Evolutionary conservation across 2,797 vertebrate species (phyloP).

Genomic region (Tolypeutes matacus): DNA sequence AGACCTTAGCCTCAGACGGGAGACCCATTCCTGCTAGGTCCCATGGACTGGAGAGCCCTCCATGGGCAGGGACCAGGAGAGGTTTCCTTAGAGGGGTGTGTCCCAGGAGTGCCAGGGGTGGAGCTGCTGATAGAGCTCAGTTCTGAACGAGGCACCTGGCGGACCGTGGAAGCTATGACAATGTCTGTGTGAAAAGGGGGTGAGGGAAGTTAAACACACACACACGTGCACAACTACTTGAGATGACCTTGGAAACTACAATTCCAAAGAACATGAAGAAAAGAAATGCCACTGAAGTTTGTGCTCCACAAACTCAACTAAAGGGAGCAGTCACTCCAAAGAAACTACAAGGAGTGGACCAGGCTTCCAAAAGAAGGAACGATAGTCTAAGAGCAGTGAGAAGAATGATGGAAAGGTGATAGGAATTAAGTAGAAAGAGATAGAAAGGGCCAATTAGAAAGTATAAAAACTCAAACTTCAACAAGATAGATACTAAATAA

Average conservation of each 20-base stretch:
- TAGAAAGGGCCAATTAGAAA: background rate
- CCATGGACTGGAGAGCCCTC: accelerated
- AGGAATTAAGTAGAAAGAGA: background rate
- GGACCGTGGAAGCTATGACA: accelerated
- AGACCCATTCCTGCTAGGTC: accelerated
- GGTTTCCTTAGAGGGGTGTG: accelerated
- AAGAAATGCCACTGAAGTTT: accelerated
- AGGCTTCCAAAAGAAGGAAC: background rate
- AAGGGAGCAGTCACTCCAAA: background rate
- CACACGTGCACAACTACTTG: background rate
- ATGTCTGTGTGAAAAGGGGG: background rate
- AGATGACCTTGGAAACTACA: background rate
- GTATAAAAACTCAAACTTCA: background rate
- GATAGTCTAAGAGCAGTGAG: background rate
- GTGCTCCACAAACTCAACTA: background rate
- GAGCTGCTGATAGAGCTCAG: accelerated
- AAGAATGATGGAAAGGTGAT: too few relatives aligned
- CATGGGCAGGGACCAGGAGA: accelerated
- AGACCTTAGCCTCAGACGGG: too few relatives aligned
- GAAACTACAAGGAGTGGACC: accelerated
- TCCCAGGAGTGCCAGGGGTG: too few relatives aligned
- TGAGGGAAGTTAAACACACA: background rate
- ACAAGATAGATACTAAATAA: too few relatives aligned
- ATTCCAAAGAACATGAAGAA: background rate
- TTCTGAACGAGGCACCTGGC: accelerated